phyloP scores from a whole-genome alignment of 2,888 invertebrate species.

The Monoplex corrugatus region DNA sequence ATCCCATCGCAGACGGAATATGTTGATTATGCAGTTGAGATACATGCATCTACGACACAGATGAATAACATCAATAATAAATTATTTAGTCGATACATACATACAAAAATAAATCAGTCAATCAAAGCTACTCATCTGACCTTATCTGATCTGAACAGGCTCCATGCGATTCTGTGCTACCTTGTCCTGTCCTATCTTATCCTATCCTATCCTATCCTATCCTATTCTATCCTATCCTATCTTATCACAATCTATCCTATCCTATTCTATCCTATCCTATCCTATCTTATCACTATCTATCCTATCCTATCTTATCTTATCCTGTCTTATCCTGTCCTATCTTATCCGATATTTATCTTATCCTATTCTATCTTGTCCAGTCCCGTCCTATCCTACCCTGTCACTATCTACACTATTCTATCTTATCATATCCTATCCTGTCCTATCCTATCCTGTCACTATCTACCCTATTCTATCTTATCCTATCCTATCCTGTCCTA shows the following conservation, averaged over 20 bases:
- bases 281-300: not conserved
- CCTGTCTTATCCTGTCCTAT: not conserved
- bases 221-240: not conserved
- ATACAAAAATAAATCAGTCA: too few species aligned
- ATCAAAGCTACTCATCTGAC: too few species aligned
- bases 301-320: not conserved
- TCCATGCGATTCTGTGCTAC: too few species aligned
- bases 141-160: too few species aligned
- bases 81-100: too few species aligned
- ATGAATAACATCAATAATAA: too few species aligned
- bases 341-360: not conserved
- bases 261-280: not conserved
- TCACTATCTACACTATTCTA: not conserved
- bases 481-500: not conserved
- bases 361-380: not conserved
- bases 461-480: slow-evolving; percentile 20
- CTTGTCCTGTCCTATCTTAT: too few species aligned
- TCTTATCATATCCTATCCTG: slow-evolving; percentile 1
- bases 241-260: not conserved
- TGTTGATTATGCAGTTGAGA: too few species aligned
- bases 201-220: too few species aligned
- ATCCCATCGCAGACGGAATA: too few species aligned
- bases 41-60: too few species aligned
- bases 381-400: not conserved
- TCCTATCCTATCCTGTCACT: not conserved